A percentile compares a stretch with the other conserved stretches of the same genome.
Evolutionary conservation across 2,888 invertebrate species (phyloP).

Genomic region (Ypsolopha sequella): DNA sequence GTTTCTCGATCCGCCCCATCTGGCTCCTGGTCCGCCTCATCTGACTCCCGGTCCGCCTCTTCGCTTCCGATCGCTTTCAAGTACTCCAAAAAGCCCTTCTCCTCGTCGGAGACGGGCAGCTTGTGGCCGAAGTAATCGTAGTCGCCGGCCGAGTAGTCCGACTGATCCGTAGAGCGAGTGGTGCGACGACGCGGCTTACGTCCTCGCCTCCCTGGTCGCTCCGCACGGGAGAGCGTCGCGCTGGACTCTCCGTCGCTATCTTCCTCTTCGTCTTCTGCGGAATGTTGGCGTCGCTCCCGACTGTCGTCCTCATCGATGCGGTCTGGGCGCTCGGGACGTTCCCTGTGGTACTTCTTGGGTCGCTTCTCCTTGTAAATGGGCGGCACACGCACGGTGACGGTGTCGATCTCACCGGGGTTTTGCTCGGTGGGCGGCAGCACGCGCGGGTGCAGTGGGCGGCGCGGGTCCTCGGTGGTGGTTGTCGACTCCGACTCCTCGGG

Average conservation of each 20-base stretch:
- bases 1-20: slow-evolving; percentile 19
- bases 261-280: slow-evolving; percentile 7
- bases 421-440: slow-evolving; percentile 62
- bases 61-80: slow-evolving; percentile 18
- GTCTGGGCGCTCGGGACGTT: slow-evolving; percentile 26
- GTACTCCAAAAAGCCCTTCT: slow-evolving; percentile 30
- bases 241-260: slow-evolving; percentile 40
- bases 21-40: not conserved
- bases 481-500: slow-evolving; percentile 38
- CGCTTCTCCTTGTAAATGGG: slow-evolving; percentile 57
- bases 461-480: slow-evolving; percentile 58
- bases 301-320: slow-evolving; percentile 17
- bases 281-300: slow-evolving; percentile 8
- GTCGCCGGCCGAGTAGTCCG: slow-evolving; percentile 31
- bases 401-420: slow-evolving; percentile 60
- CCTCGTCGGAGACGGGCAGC: slow-evolving; percentile 44
- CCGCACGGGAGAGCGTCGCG: slow-evolving; percentile 26
- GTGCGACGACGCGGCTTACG: slow-evolving; percentile 5
- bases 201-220: slow-evolving; percentile 18
- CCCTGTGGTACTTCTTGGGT: slow-evolving; percentile 54
- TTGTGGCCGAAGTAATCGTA: slow-evolving; percentile 54
- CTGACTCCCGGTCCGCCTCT: slow-evolving; percentile 5
- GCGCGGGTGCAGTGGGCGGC: slow-evolving; percentile 41
- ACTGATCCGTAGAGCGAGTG: slow-evolving; percentile 14
- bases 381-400: slow-evolving; percentile 61